phyloP scores from a whole-genome alignment of 2,113 vertebrate species.

The Dromiciops gliroides region DNA sequence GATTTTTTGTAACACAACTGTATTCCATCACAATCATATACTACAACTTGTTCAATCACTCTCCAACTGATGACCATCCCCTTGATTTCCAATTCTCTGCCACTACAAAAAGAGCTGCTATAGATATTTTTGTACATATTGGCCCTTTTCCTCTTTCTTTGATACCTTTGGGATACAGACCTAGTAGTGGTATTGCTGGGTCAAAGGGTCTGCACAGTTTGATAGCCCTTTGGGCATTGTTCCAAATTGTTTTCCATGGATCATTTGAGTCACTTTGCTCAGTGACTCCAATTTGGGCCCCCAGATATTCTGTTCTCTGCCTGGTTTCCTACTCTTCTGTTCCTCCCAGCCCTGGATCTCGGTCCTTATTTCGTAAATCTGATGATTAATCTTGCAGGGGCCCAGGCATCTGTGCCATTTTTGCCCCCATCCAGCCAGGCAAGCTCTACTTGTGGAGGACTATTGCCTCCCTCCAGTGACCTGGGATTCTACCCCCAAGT shows the following conservation, averaged over 20 bases:
- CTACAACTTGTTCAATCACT: background rate
- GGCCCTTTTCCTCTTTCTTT: background rate
- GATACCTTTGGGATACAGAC: background rate
- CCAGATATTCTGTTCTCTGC: background rate
- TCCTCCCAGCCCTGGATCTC: background rate
- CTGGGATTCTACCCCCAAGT: background rate
- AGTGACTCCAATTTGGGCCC: background rate
- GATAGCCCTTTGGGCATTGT: background rate
- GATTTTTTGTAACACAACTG: background rate
- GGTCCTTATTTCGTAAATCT: background rate
- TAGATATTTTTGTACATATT: background rate
- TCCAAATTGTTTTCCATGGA: background rate
- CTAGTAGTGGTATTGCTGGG: too few relatives aligned
- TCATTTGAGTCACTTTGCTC: background rate
- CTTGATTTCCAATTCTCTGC: background rate
- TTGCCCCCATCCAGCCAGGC: background rate
- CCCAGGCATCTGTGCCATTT: background rate
- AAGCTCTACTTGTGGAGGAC: too few relatives aligned
- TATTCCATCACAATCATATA: too few relatives aligned
- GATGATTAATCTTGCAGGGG: background rate
- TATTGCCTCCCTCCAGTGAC: background rate
- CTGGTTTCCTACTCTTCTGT: background rate
- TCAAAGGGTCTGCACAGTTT: background rate
- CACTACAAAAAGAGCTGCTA: background rate
- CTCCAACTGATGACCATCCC: background rate